Percentiles rank a stretch among this genome's conserved stretches.
Evolutionary conservation across 2,797 vertebrate species (phyloP).

Genomic region (Lateolabrax maculatus): DNA sequence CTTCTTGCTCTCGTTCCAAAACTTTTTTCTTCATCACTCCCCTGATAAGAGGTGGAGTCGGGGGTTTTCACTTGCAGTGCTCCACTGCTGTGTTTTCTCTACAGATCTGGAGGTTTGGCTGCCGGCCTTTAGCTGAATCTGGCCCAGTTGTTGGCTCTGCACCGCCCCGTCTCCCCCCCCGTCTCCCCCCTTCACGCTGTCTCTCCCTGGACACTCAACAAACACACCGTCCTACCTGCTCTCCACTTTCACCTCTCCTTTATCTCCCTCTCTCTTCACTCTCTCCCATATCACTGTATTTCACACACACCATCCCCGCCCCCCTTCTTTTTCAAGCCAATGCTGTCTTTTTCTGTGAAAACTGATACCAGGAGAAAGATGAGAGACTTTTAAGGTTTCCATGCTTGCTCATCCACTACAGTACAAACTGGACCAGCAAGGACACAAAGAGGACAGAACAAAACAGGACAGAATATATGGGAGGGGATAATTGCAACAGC

Average conservation of each 20-base stretch:
- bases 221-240: conserved; percentile 17
- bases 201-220: conserved; percentile 23
- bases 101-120: conserved; percentile 14
- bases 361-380: conserved; percentile 34
- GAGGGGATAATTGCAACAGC: neutral
- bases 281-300: neutral
- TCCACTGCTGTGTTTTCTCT: conserved; percentile 20
- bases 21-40: neutral
- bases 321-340: conserved; percentile 13
- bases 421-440: conserved; percentile 6
- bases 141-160: neutral
- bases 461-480: neutral
- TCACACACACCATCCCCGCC: neutral
- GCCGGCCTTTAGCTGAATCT: conserved; percentile 9
- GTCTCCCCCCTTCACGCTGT: neutral
- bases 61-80: neutral
- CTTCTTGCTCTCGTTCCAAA: neutral
- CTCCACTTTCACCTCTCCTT: conserved; percentile 29
- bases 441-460: neutral
- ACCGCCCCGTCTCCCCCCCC: neutral
- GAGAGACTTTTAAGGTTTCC: conserved; percentile 25
- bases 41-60: conserved; percentile 15
- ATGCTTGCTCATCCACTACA: conserved; percentile 21
- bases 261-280: neutral
- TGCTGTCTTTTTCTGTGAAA: conserved; percentile 41